Evolutionary conservation across 2,797 vertebrate genomes (phyloP), one percentile per base, ranked within the genome.

Genomic region (Sphaeramia orbicularis): DNA sequence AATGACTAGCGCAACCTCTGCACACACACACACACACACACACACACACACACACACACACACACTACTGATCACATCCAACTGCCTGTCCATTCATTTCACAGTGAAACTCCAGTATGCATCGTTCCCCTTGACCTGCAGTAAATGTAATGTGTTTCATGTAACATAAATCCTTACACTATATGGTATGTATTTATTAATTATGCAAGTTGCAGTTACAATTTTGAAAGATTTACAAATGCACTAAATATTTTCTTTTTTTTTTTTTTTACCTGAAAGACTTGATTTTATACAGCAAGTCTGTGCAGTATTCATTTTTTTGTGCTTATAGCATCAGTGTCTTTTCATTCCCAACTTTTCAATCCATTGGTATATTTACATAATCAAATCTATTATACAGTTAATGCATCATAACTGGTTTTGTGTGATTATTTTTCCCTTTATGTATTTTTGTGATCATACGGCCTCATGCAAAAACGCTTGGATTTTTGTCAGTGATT

Each of bases 21-120:
- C n/a, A n/a, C n/a, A n/a, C n/a, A n/a, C n/a, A n/a, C n/a, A n/a
- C n/a, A n/a, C n/a, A n/a, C n/a, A n/a, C n/a, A n/a, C n/a, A n/a
- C n/a, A n/a, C n/a, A n/a, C n/a, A n/a, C n/a, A n/a, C n/a, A n/a
- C n/a, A n/a, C n/a, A n/a, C n/a, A n/a, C n/a, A n/a, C n/a, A n/a
- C n/a, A 18, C 15, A 48, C 76, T 80, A 74, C 82, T 76, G 75
- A 85, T 61, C 75, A 18, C 65, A 19, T 74, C 73, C 47, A 64
- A n/a, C 14, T 30, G 44, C 48, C 56, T 61, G 6, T 24, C 61
- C 0, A 9, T 52, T 65, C 30, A 43, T 54, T 63, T 18, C 37
- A 63, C 77, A 81, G 77, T 86, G 77, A 80, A 76, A 45, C 71
- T 60, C 11, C 40, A 40, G 30, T 49, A 0, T 5, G 18, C 43